A percentile compares a stretch with the other conserved stretches of the same genome.
Conservation (phyloP, 2,797 vertebrate species). For the Dermochelys coriacea region DNA sequence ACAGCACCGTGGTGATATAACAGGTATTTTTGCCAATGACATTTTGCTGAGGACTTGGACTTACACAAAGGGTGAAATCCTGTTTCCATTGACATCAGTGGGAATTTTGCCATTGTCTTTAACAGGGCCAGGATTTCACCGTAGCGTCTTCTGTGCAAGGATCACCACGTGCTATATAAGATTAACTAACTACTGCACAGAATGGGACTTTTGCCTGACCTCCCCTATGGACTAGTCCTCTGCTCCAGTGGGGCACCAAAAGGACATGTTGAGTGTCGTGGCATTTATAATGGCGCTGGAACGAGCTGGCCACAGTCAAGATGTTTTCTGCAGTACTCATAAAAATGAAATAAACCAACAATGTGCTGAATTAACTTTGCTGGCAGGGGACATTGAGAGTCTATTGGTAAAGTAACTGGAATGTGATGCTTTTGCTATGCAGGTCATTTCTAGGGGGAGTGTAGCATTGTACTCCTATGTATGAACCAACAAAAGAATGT, state of each 20-base stretch:
- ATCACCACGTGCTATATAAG: neutral
- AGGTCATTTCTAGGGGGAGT: conserved; percentile 36
- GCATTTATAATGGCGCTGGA: neutral
- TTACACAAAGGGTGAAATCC: neutral
- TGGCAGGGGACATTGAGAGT: conserved; percentile 3
- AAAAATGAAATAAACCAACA: conserved; percentile 18
- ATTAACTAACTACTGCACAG: neutral
- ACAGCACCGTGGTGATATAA: neutral
- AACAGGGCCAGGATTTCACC: neutral
- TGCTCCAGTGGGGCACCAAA: neutral
- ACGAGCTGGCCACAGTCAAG: neutral
- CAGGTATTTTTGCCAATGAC: neutral
- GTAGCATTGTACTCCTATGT: conserved; percentile 54
- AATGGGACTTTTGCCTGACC: neutral
- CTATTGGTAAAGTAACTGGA: conserved; percentile 57
- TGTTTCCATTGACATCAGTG: neutral
- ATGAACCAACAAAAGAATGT: conserved; percentile 32
- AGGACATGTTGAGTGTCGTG: neutral
- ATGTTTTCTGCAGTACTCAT: neutral
- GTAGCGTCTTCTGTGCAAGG: accelerated
- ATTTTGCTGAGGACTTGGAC: neutral
- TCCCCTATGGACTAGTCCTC: neutral
- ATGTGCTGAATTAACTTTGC: conserved; percentile 53
- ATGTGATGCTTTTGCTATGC: conserved; percentile 44
- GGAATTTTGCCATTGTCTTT: neutral